Conservation (phyloP, 2,113 vertebrate genomes). For the Pelecanus crispus region DNA sequence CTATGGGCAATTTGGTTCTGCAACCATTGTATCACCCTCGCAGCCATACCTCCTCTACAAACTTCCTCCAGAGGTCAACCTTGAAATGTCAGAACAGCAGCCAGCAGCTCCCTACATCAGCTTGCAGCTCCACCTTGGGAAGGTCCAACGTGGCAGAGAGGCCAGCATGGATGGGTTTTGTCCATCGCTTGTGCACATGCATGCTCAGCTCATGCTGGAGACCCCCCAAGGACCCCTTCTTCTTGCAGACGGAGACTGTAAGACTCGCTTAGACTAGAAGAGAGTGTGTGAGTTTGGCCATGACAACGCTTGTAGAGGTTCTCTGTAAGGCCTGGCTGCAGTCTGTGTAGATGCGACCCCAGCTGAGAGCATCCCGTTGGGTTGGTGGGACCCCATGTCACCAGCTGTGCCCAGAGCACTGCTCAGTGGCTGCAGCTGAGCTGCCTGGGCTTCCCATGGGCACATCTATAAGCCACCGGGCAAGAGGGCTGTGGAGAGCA, state of each 20-base stretch:
- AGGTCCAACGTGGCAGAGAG: not conserved
- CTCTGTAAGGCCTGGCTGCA: not conserved
- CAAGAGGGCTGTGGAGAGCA: not conserved
- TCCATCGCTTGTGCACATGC: fast-evolving
- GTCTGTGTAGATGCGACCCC: not conserved
- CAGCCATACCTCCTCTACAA: not conserved
- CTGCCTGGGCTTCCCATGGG: not conserved
- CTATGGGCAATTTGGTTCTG: fast-evolving
- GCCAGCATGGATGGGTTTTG: not conserved
- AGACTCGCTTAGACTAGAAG: not conserved
- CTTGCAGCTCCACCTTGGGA: not conserved
- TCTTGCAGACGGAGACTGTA: not conserved
- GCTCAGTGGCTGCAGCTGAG: not conserved
- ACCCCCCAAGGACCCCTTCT: not conserved
- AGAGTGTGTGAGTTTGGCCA: not conserved
- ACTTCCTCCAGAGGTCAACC: constrained; percentile 44
- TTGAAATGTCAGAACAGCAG: not conserved
- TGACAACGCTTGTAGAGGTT: not conserved
- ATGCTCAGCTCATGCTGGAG: not conserved
- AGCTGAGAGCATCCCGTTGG: not conserved
- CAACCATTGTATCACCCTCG: fast-evolving
- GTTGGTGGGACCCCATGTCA: not conserved
- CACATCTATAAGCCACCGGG: not conserved
- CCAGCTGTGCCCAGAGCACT: not conserved
- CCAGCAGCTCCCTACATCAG: not conserved